Evolutionary conservation across 1,140 invertebrate genomes (phyloP), one percentile per base, ranked within the genome.

Genomic region (Papilio polytes): DNA sequence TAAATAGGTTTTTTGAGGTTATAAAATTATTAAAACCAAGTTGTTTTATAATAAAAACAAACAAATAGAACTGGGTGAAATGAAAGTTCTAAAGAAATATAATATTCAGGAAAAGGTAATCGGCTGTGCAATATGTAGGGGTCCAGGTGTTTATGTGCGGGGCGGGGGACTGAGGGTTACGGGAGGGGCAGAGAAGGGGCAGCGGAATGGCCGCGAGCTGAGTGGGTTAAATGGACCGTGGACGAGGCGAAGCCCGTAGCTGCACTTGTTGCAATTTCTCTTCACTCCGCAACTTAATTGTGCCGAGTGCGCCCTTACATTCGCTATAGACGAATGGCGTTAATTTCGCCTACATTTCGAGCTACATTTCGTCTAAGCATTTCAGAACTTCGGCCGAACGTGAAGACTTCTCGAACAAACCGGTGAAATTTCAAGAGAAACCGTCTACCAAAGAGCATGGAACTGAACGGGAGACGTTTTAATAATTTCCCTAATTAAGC

Each of bases 241-340:
- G 90, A 89, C 89, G 87, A 86, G 83, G 85, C 86, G 86, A 88
- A 85, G 86, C 89, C 88, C 88, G 87, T 59, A 93, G 92, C 91
- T 94, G 92, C 92, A 94, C 90, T 94, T 93, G 92, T 93, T 94
- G 93, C 92, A 94, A 94, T 94, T 92, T 93, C 89, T 89, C 90
- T 91, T 86, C 87, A 90, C 89, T 93, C 89, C 83, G 89, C 89
- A 90, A 92, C 88, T 92, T 94, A 94, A 93, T 94, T 94, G 91
- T 93, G 85, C 90, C 90, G 88, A 94, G 92, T 92, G 86, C 89
- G 87, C 89, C 88, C 87, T 91, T 91, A 92, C 87, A 86, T 88
- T 90, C 84, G 85, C 90, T 94, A 94, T 91, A 91, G 91, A 94
- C 87, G 93, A 92, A 94, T 92, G 87, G 89, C 91, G 92, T 94